Base-by-base conservation (phyloP, 2,888 invertebrate genomes). In the Euplexia lucipara region DNA sequence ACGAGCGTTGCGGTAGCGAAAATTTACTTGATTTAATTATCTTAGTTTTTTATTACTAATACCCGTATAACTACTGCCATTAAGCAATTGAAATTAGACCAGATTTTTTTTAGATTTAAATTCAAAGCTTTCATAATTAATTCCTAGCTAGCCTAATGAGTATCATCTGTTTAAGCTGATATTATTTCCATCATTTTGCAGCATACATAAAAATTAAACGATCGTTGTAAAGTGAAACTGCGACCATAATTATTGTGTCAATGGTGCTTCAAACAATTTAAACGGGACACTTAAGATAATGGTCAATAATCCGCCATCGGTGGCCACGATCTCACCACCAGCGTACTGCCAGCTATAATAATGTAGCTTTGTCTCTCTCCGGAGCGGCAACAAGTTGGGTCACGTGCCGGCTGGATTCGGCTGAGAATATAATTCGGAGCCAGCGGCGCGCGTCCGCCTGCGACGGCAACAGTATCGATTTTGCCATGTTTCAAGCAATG, bases 341-440 rank as follows among this genome's bases (percentile, higher is more conserved):
- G 70, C 74, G 65, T 82, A 72, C 78, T 81, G 75, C 83, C 70
- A 73, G 70, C 68, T 82, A 82, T 82, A 75, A 83, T 80, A 83
- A 73, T 51, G 79, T 82, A 85, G 80, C 82, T 78, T 81, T 80
- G 83, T 85, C 85, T 85, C 83, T 83, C 76, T 80, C 77, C 77
- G 65, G 66, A 79, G 80, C 88, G 91, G 95, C 94, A 95, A 95
- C 95, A 95, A 95, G 95, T 95, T 91, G 92, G 88, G 92, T 94
- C 95, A 95, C 94, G 95, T 94, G 94, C 94, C 86, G 85, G 86
- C 75, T 81, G 89, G 92, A 90, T 92, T 91, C 88, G 86, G 88
- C 84, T 86, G 86, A 85, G 90, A 91, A 93, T 91, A 91, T 92
- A 90, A 92, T 91, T 90, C 79, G 83, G 86, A 90, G 86, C 84